Evolutionary conservation across 2,113 vertebrate genomes (phyloP), one percentile per base, ranked within the genome.

Genomic region (Andinoacara biseriatus): DNA sequence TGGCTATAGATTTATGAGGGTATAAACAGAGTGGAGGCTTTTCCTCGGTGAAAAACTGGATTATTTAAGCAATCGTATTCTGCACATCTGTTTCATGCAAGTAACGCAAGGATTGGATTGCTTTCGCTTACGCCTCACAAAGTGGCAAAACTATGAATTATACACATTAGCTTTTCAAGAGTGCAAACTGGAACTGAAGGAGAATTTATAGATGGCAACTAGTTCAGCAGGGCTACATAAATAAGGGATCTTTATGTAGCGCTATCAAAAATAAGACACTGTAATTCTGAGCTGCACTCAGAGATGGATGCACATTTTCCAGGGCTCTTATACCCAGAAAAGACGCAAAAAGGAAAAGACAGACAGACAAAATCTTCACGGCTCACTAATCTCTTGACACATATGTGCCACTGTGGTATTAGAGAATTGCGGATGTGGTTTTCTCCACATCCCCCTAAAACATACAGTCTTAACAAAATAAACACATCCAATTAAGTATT

Each of bases 401-500:
- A 85, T 84, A 92, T 86, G 82, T 29, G 57, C 67, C 31, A 58
- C 86, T 91, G 93, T 35, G 40, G 87, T 83, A 80, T 86, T 82
- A 90, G 75, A 63, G 78, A 87, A 85, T 57, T 20, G 76, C 24
- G 58, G 77, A 86, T 86, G 67, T 84, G 79, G 82, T 74, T 76
- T 67, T 75, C 72, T 40, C 38, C 46, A 72, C 59, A 57, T 84
- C 52, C 90, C 82, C 83, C 4, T 20, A 82, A 90, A 86, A 89
- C 74, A 40, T 18, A 9, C 10, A 58, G 35, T 88, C 81, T 86
- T 92, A 76, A 88, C 89, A 89, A 92, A 90, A 88, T 90, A 85
- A 92, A 94, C 90, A 90, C 60, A 90, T 82, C 63, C 76, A 89
- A 88, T 92, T 90, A 91, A 86, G 92, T 86, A 91, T 92, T 93